Evolutionary conservation across 2,888 invertebrate species (phyloP).

Genomic region (Nezara viridula): DNA sequence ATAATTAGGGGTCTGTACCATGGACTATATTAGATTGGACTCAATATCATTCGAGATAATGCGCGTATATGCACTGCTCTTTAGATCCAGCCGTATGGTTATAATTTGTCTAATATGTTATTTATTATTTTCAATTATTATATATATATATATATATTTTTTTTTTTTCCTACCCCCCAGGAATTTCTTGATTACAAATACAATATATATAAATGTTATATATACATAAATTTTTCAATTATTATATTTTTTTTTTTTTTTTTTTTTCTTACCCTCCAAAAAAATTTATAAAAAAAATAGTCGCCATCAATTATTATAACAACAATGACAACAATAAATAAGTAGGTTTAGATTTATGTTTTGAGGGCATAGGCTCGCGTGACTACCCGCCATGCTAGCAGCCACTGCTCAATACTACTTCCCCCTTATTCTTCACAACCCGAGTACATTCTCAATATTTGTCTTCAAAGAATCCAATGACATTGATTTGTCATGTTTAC

Average conservation of each 20-base stretch:
- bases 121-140: background rate
- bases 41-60: no score
- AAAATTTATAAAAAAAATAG: no score
- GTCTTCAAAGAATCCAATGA: background rate
- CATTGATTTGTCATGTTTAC: background rate
- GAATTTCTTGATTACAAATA: no score
- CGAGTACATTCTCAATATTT: background rate
- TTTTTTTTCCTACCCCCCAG: no score
- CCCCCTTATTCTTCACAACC: slow-evolving; percentile 19
- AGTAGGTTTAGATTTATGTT: background rate
- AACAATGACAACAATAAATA: background rate
- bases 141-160: no score
- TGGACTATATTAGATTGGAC: no score
- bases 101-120: background rate
- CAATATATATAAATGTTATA: no score
- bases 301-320: no score
- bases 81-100: background rate
- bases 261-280: no score
- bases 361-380: background rate
- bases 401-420: background rate
- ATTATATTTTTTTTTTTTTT: no score
- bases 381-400: background rate
- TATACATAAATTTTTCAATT: no score
- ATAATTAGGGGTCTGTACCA: no score
- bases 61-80: background rate